These are phyloP conservation scores for Aurelia aurita DNA, from an alignment of 30 jellyfish, hydroid and myxozoan genomes.

Conservation along the genomic window DNA sequence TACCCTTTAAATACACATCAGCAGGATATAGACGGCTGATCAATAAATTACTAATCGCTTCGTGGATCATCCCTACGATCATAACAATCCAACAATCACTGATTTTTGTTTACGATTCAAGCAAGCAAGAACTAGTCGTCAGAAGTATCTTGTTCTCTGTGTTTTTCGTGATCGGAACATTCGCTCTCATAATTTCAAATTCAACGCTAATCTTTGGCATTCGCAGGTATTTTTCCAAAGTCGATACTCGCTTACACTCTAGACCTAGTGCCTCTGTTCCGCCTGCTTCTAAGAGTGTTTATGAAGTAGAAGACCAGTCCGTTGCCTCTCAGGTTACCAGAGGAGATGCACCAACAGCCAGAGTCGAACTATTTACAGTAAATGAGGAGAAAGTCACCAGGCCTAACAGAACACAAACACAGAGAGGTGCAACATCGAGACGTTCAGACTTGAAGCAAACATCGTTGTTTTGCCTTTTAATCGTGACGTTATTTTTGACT, in stretches of 20 bases:
- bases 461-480: slow-evolving; percentile 35
- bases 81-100: slow-evolving; percentile 36
- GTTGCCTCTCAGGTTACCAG: no score
- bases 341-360: neutral
- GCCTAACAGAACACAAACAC: neutral
- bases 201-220: slow-evolving; percentile 24
- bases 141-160: slow-evolving; percentile 40
- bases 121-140: slow-evolving; percentile 27
- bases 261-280: neutral
- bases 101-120: slow-evolving; percentile 30
- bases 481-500: slow-evolving; percentile 27
- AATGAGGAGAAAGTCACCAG: neutral
- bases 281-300: neutral
- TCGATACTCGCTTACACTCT: neutral
- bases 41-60: neutral
- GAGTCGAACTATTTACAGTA: neutral
- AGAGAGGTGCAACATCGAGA: neutral
- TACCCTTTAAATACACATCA: slow-evolving; percentile 55
- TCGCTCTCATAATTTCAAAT: slow-evolving; percentile 23
- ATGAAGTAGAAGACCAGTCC: neutral
- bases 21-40: slow-evolving; percentile 44
- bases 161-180: slow-evolving; percentile 38
- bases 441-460: slow-evolving; percentile 55
- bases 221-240: slow-evolving; percentile 25
- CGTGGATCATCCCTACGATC: slow-evolving; percentile 48